A percentile compares a stretch with the other conserved stretches of the same genome.
phyloP scores from a whole-genome alignment of 2,797 vertebrate genomes.

The Okamejei kenojei region DNA sequence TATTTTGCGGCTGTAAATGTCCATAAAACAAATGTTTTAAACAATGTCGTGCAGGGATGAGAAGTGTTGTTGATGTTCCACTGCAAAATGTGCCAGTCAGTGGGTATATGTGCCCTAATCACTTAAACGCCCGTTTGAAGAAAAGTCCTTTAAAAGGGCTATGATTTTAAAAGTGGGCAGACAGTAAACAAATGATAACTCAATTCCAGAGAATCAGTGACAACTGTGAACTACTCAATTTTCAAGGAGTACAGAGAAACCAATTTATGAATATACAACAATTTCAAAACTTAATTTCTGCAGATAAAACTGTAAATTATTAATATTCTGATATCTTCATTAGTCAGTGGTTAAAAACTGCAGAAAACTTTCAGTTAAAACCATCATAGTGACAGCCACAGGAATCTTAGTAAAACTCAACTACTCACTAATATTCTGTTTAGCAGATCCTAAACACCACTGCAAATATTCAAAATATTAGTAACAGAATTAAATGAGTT shows the following conservation, averaged over 20 bases:
- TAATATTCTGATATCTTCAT: neutral
- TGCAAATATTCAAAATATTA: slow-evolving; percentile 4
- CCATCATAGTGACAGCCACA: neutral
- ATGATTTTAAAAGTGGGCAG: neutral
- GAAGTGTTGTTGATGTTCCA: neutral
- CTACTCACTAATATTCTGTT: neutral
- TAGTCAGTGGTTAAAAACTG: neutral
- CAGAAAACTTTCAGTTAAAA: neutral
- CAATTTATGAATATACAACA: neutral
- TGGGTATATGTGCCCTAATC: neutral
- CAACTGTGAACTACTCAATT: neutral
- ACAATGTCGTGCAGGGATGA: neutral
- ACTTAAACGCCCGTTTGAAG: neutral
- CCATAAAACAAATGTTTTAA: neutral
- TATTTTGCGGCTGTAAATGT: neutral
- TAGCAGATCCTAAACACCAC: neutral
- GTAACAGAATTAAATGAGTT: neutral
- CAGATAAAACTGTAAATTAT: neutral
- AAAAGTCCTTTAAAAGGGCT: neutral
- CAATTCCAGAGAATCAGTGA: neutral
- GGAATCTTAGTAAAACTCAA: neutral
- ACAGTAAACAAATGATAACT: neutral
- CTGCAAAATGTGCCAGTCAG: neutral
- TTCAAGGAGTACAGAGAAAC: neutral
- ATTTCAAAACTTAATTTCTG: neutral